Base-by-base conservation (phyloP, 2,797 vertebrate species). In the Sebastes vulpes region DNA sequence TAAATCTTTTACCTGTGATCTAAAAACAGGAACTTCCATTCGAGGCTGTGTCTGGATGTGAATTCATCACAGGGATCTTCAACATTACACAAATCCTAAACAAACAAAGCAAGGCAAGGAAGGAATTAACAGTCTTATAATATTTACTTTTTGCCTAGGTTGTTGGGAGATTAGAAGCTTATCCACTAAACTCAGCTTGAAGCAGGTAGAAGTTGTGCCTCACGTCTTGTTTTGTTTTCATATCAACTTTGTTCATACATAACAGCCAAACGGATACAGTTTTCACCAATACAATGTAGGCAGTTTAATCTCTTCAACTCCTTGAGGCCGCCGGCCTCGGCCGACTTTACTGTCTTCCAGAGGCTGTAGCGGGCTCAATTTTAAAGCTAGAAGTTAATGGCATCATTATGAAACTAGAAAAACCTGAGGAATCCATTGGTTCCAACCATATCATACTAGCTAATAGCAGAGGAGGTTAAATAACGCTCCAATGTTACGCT, bases 21-120 rank as follows among this genome's bases (percentile, higher is more conserved):
- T 83, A 96, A 89, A 89, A 97, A 96, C 58, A 97, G 85, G 86
- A 96, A 96, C 81, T 98, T 97, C 95, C 97, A 97, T 80, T 98
- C 96, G 53, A 98, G 94, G 83, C 97, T 97, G 94, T 97, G 95
- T 87, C 96, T 95, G 0, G 96, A 96, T 21, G 96, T 94, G 92
- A 96, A 96, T 90, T 98, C 96, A 94, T 97, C 96, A 81, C 92
- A 95, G 0, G 95, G 92, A 81, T 97, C 96, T 54, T 97, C 96
- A 68, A 95, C 56, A 0, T 92, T 95, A 79, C 95, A 97, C 90
- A 97, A 87, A 86, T 97, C 97, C 98, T 99, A 85, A 69, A 93
- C 58, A 90, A 80, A 78, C 66, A 70, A 10, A 81, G 83, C 12
- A 77, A 14, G 18, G 20, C 7, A 21, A 79, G 54, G 46, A 57